Base-by-base conservation (phyloP, 1,140 invertebrate genomes). In the Gryon sp. region DNA sequence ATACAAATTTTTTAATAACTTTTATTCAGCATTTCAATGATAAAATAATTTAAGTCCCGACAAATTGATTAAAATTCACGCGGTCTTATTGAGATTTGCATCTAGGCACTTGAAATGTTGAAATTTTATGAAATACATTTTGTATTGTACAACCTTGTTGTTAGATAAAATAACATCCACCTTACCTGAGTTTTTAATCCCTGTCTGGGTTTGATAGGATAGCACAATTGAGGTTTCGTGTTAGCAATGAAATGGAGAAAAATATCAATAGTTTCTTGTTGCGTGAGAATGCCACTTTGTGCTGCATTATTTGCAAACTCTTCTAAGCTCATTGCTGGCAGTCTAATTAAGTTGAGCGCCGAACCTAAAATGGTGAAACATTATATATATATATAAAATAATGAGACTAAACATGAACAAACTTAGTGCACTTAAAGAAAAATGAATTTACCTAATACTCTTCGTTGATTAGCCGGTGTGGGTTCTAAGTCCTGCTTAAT, bases 261-360 rank as follows among this genome's bases (percentile, higher is more conserved):
- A 86, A 97, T 95, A 84, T 97, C 95, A 50, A 96, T 96, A 4
- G 95, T 97, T 87, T 98, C 96, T 89, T 96, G 93, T 74, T 94
- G 92, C 0, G 95, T 96, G 14, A 97, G 88, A 69, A 98, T 95
- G 19, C 95, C 95, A 28, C 94, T 92, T 89, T 97, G 95, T 12
- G 95, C 96, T 8, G 95, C 95, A 73, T 94, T 94, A 81, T 98
- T 96, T 1, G 96, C 96, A 87, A 97, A 97, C 84, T 98, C 96
- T 78, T 96, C 95, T 60, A 97, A 88, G 26, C 92, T 92, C 96
- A 97, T 97, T 5, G 95, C 95, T 4, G 96, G 95, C 76, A 98
- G 94, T 75, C 96, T 92, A 78, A 98, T 94, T 30, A 97, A 89
- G 87, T 96, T 94, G 77, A 97, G 89, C 28, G 95, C 93, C 82